These are phyloP conservation scores for Chrysolophus pictus DNA, from an alignment of 2,797 vertebrate genomes.

Conservation along the genomic window DNA sequence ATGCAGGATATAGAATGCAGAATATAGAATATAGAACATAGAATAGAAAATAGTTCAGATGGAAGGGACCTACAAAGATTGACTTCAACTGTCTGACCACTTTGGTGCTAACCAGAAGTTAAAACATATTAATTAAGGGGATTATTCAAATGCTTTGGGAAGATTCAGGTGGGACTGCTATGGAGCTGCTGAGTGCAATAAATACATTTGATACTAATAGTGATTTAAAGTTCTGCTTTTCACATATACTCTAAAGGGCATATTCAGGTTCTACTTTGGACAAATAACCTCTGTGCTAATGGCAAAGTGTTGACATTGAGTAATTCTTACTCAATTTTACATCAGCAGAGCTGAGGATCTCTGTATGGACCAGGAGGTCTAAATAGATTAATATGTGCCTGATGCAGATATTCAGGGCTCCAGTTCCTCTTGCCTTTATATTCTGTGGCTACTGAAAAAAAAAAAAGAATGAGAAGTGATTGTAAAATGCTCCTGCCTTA, in stretches of 20 bases:
- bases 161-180: neutral
- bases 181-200: neutral
- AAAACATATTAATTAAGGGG: neutral
- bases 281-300: neutral
- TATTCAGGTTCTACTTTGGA: neutral
- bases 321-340: slow-evolving; percentile 38
- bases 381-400: neutral
- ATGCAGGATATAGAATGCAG: too few relatives aligned
- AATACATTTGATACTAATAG: neutral
- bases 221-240: slow-evolving; percentile 7
- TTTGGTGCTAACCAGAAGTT: neutral
- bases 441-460: neutral
- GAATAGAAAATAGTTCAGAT: neutral
- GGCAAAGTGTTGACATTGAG: slow-evolving; percentile 46
- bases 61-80: neutral
- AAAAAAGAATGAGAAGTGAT: neutral
- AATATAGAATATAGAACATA: too few relatives aligned
- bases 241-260: neutral
- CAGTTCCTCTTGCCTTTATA: neutral
- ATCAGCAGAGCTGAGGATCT: neutral
- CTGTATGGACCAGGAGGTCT: neutral
- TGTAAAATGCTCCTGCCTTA: neutral
- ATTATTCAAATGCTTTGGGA: neutral
- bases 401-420: neutral
- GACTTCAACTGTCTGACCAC: neutral